Evolutionary conservation across 2,113 vertebrate species (phyloP).

Genomic region (Catharus fuscescens): DNA sequence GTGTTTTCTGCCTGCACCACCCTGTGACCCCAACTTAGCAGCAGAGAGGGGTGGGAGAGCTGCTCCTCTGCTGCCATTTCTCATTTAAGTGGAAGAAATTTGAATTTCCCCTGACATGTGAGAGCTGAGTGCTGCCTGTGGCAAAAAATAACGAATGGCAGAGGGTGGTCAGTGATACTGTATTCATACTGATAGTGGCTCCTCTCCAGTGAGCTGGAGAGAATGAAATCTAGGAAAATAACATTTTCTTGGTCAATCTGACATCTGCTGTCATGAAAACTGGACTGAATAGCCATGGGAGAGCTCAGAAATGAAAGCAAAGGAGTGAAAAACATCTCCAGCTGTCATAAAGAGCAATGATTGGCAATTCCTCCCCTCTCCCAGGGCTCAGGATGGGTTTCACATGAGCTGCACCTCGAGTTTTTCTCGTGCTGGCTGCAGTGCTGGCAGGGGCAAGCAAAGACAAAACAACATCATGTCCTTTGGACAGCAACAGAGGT

Average conservation of each 20-base stretch:
- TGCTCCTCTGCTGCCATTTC: neutral
- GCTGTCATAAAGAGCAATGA: neutral
- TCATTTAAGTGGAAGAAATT: neutral
- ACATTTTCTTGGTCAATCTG: neutral
- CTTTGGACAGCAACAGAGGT: neutral
- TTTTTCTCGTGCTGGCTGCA: neutral
- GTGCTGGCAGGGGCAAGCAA: neutral
- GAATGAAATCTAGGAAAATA: neutral
- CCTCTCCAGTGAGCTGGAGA: neutral
- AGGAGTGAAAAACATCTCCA: neutral
- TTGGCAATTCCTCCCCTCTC: neutral
- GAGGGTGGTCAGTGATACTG: neutral
- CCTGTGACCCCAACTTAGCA: neutral
- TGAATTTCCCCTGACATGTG: neutral
- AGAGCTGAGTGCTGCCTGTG: neutral
- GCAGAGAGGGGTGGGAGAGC: neutral
- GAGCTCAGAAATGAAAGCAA: neutral
- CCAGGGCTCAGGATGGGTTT: neutral
- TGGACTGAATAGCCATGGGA: neutral
- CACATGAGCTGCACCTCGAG: neutral
- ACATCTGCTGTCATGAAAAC: neutral
- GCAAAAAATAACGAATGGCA: neutral
- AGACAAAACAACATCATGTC: neutral
- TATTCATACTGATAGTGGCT: neutral
- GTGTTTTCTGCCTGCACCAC: neutral